phyloP scores from a whole-genome alignment of 2,888 invertebrate genomes.

The Acrobasis suavella region DNA sequence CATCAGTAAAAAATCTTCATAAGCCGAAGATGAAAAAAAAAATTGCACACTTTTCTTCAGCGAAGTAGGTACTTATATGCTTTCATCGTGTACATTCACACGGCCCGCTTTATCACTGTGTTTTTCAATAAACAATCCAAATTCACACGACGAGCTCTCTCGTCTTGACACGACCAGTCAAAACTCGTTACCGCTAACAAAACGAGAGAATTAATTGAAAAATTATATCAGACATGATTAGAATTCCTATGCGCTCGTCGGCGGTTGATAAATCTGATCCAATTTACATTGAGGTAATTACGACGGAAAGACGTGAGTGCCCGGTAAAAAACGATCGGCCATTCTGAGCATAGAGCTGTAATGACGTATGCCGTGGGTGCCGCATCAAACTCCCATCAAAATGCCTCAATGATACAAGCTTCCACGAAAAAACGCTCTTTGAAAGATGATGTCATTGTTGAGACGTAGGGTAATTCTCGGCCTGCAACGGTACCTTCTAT shows the following conservation, averaged over 20 bases:
- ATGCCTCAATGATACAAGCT: constrained; percentile 44
- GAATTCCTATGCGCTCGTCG: constrained; percentile 51
- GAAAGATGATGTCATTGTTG: constrained; percentile 41
- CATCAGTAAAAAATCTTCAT: neutral
- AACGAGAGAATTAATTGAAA: constrained; percentile 32
- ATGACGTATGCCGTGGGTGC: constrained; percentile 51
- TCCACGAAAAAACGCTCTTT: constrained; percentile 38
- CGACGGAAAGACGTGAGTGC: constrained; percentile 45
- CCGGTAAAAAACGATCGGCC: constrained; percentile 35
- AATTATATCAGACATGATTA: constrained; percentile 43
- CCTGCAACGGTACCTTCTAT: constrained; percentile 11
- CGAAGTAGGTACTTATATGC: no score
- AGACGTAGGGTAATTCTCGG: neutral
- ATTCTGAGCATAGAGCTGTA: constrained; percentile 38
- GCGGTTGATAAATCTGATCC: constrained; percentile 68
- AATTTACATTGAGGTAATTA: constrained; percentile 75
- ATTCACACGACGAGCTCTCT: constrained; percentile 1
- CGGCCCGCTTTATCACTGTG: neutral
- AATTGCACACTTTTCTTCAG: neutral
- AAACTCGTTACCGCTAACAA: constrained; percentile 26
- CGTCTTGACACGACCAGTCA: constrained; percentile 13
- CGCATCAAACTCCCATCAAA: constrained; percentile 67
- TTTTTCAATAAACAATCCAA: constrained; percentile 14
- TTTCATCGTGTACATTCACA: constrained; percentile 8
- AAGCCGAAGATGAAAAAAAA: neutral